Base-by-base conservation (phyloP, 2,888 invertebrate genomes). In the Meghimatium bilineatum region DNA sequence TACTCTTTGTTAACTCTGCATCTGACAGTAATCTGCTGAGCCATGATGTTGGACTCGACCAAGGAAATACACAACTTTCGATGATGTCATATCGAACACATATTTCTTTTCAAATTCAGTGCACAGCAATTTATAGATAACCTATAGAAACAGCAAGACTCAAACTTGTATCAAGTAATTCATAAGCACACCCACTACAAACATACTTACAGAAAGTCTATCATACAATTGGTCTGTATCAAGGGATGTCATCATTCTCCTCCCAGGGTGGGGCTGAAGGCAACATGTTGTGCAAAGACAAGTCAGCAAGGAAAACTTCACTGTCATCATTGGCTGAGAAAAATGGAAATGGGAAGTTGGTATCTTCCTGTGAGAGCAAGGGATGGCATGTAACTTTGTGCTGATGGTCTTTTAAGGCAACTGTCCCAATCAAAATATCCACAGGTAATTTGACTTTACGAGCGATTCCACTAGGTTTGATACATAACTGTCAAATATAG, bases 221-320 rank as follows among this genome's bases (percentile, higher is more conserved):
- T 44, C 44, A 32, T 2, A 26, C 14, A 17, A 12, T n/a, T 14
- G 10, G 17, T 80, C 49, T 38, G 26, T 56, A 84, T 92, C 91
- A 92, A 38, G 92, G 92, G 67, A 92, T 92, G 85, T 92, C 92
- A 78, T 91, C 91, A 80, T 92, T 90, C 75, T 91, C 91, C 67
- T 91, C 91, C 91, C 91, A 90, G 3, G 91, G 91, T 38, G 92
- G 91, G 0, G 92, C 91, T 74, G 92, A 90, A 20, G 91, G 91
- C 79, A 91, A 85, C 91, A 91, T 91, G 89, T 81, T 90, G 89
- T 86, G 86, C 83, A 88, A 87, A 67, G 89, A 87, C 83, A 90
- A 88, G 85, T 91, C 91, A 1, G 90, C 89, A 78, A 91, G 88
- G 82, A 83, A 85, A 38, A 86, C 86, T 83, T 86, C 80, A 66